These are phyloP conservation scores for Caranx ignobilis DNA, from an alignment of 2,113 vertebrate genomes.

Conservation along the genomic window DNA sequence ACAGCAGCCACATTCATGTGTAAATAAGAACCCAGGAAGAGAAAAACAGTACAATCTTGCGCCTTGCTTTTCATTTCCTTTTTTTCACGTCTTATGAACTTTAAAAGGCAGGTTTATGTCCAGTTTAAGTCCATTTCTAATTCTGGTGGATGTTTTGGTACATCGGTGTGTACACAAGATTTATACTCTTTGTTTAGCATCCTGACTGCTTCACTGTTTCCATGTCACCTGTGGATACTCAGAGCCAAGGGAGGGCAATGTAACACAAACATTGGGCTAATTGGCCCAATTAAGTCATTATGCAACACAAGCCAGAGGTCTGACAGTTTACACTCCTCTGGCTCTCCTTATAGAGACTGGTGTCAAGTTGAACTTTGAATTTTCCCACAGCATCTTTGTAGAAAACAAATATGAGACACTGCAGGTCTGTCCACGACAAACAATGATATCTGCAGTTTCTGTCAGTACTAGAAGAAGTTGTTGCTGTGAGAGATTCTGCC, in stretches of 20 bases:
- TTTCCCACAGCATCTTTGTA: conserved; percentile 63
- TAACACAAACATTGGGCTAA: conserved; percentile 82
- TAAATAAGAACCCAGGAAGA: conserved; percentile 5
- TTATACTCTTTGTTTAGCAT: conserved; percentile 31
- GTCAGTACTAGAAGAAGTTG: conserved; percentile 26
- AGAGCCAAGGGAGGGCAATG: conserved; percentile 63
- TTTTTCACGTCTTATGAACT: neutral
- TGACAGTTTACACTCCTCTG: conserved; percentile 68
- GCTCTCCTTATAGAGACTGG: conserved; percentile 66
- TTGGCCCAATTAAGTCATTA: conserved; percentile 82
- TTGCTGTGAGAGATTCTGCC: neutral
- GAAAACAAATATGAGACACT: conserved; percentile 43
- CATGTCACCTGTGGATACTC: conserved; percentile 78
- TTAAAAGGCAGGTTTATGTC: neutral
- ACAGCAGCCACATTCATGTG: conserved; percentile 28
- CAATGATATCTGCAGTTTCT: conserved; percentile 26
- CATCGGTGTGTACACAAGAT: neutral
- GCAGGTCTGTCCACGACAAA: conserved; percentile 35
- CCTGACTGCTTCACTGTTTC: conserved; percentile 52
- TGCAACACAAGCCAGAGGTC: conserved; percentile 81
- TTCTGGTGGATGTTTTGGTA: conserved; percentile 3
- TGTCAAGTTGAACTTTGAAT: conserved; percentile 41
- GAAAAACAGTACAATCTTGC: conserved; percentile 1
- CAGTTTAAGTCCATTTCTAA: neutral
- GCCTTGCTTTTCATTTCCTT: neutral